Evolutionary conservation across 2,113 vertebrate genomes (phyloP).

Genomic region (Apodemus sylvaticus): DNA sequence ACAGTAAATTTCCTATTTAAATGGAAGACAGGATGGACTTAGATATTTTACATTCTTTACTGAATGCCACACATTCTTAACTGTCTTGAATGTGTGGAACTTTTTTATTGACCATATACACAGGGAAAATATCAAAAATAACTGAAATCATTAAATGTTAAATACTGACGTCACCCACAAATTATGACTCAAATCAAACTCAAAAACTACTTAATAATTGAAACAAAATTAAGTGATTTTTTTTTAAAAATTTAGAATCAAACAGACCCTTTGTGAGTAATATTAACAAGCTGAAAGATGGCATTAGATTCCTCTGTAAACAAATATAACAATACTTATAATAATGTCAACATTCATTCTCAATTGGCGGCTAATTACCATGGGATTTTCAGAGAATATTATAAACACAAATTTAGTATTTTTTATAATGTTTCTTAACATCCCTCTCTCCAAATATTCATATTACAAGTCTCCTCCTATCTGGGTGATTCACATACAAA

Average conservation of each 20-base stretch:
- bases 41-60: conserved; percentile 49
- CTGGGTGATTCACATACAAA: conserved; percentile 1
- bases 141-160: conserved; percentile 41
- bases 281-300: neutral
- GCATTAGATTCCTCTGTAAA: neutral
- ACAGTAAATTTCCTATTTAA: conserved; percentile 16
- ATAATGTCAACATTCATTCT: conserved; percentile 17
- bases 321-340: neutral
- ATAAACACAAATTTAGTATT: conserved; percentile 24
- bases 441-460: neutral
- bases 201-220: conserved; percentile 14
- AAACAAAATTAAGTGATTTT: neutral
- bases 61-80: conserved; percentile 5
- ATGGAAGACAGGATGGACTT: conserved; percentile 52
- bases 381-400: neutral
- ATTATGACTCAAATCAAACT: conserved; percentile 27
- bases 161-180: neutral
- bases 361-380: neutral
- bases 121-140: conserved; percentile 33
- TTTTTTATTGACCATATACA: conserved; percentile 36
- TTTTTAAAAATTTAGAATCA: conserved; percentile 1
- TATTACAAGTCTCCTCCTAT: neutral
- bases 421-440: neutral
- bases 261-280: conserved; percentile 16
- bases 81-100: conserved; percentile 35